These are phyloP conservation scores for Passer domesticus DNA, from an alignment of 2,113 vertebrate species.

Conservation along the genomic window DNA sequence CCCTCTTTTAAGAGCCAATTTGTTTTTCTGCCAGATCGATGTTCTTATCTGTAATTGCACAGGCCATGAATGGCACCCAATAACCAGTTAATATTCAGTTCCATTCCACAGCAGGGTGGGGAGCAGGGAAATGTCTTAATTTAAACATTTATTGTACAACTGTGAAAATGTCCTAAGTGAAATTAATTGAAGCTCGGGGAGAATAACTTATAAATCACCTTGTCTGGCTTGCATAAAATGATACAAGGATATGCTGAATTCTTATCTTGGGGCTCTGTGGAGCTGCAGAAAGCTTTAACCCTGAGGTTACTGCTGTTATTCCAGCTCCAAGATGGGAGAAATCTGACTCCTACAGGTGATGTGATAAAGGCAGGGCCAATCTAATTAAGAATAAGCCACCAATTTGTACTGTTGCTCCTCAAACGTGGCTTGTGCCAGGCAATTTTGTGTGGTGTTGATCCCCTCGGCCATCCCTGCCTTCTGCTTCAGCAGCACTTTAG, in stretches of 20 bases:
- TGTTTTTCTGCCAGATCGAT: slow-evolving; percentile 75
- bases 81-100: slow-evolving; percentile 70
- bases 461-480: background rate
- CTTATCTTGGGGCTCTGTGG: background rate
- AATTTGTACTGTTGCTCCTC: background rate
- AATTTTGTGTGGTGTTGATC: background rate
- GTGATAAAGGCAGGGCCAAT: background rate
- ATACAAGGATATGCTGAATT: slow-evolving; percentile 27
- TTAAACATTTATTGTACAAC: slow-evolving; percentile 69
- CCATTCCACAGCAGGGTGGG: slow-evolving; percentile 50
- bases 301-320: background rate
- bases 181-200: slow-evolving; percentile 68
- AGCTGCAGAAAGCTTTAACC: slow-evolving; percentile 42
- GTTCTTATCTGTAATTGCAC: slow-evolving; percentile 71
- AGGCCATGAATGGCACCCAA: slow-evolving; percentile 63
- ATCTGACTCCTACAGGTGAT: slow-evolving; percentile 23
- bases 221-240: slow-evolving; percentile 43
- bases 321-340: background rate
- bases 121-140: slow-evolving; percentile 70
- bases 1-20: slow-evolving; percentile 72
- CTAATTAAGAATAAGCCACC: background rate
- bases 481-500: background rate
- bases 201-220: slow-evolving; percentile 72
- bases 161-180: slow-evolving; percentile 66
- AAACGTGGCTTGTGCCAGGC: background rate